Evolutionary conservation across 2,797 vertebrate genomes (phyloP).

Genomic region (Netta rufina): DNA sequence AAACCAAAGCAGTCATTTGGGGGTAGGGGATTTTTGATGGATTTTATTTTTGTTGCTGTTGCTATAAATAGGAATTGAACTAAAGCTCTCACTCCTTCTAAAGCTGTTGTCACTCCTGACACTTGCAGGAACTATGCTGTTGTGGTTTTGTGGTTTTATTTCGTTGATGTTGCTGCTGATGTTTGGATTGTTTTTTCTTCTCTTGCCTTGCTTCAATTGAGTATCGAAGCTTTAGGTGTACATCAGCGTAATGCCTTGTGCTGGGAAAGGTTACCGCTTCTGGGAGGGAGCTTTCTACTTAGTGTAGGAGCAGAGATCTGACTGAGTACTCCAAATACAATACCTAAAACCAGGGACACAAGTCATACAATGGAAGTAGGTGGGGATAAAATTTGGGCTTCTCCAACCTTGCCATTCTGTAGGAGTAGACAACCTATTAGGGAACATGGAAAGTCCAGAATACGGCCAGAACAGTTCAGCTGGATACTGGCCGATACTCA

Average conservation of each 20-base stretch:
- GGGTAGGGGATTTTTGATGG: not conserved
- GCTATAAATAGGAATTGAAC: not conserved
- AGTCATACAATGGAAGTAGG: not conserved
- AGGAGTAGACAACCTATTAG: not conserved
- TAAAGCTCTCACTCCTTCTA: not conserved
- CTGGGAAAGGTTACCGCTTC: not conserved
- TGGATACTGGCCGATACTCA: not conserved
- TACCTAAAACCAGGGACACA: not conserved
- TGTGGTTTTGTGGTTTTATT: not conserved
- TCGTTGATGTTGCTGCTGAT: too few relatives aligned
- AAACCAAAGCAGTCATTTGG: not conserved
- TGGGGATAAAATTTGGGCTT: not conserved
- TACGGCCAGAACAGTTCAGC: fast-evolving
- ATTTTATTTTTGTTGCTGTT: not conserved
- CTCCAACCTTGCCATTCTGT: not conserved
- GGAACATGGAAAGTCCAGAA: not conserved
- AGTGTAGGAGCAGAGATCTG: not conserved
- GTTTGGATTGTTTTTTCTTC: not conserved
- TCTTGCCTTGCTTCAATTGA: not conserved
- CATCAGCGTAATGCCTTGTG: fast-evolving
- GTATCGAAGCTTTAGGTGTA: not conserved
- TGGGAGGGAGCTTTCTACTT: not conserved
- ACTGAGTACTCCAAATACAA: not conserved
- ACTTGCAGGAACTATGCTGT: fast-evolving
- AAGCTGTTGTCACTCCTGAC: not conserved